Conservation (phyloP, 2,113 vertebrate genomes). For the Siniperca knerii region DNA sequence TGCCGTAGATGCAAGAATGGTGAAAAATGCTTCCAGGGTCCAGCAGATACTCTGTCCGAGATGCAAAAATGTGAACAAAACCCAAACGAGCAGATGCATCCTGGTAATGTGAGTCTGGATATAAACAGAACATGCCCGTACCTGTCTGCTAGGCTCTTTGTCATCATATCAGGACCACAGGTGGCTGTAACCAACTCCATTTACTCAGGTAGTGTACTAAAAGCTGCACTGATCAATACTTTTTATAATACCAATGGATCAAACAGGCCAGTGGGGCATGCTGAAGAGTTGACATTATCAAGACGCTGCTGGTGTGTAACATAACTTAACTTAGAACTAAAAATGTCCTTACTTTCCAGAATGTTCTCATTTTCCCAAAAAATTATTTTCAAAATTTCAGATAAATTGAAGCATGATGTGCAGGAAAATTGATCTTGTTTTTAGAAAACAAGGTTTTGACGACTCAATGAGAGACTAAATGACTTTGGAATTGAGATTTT, state of each 20-base stretch:
- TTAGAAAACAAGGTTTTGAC: background rate
- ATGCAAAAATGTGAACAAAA: constrained; percentile 39
- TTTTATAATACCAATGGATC: background rate
- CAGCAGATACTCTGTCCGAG: constrained; percentile 30
- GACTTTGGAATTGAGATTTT: background rate
- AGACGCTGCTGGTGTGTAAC: too few species aligned
- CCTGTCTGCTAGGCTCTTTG: constrained; percentile 4
- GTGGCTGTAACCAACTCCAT: background rate
- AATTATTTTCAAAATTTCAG: background rate
- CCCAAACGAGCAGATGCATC: constrained; percentile 57
- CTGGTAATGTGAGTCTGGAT: constrained; percentile 22
- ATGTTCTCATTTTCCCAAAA: background rate
- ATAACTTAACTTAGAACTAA: background rate
- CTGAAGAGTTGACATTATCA: too few species aligned
- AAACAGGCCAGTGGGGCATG: too few species aligned
- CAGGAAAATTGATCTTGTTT: background rate
- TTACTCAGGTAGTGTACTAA: background rate
- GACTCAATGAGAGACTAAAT: background rate
- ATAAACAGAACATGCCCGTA: background rate
- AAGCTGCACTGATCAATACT: background rate
- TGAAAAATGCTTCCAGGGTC: constrained; percentile 44
- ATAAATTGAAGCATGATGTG: background rate
- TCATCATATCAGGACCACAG: constrained; percentile 1
- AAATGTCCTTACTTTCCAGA: background rate
- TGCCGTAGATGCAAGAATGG: constrained; percentile 40